phyloP scores from a whole-genome alignment of 2,113 vertebrate species.

The Channa maculata region DNA sequence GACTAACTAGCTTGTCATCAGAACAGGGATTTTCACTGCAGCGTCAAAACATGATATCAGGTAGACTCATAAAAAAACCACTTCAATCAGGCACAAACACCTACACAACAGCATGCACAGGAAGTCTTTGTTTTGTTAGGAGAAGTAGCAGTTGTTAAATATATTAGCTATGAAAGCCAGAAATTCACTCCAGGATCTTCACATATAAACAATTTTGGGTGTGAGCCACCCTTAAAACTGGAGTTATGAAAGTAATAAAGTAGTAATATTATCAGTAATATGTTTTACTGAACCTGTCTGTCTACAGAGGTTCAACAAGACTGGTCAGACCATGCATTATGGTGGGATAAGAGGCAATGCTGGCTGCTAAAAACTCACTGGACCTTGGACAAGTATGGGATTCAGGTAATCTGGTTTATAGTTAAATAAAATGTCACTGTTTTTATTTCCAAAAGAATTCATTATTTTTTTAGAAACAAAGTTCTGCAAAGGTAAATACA shows the following conservation, averaged over 20 bases:
- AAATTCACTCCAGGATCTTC: neutral
- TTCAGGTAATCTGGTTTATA: constrained; percentile 74
- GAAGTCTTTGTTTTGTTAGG: constrained; percentile 15
- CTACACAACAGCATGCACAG: constrained; percentile 11
- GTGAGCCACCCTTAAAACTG: neutral
- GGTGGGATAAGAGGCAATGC: constrained; percentile 95
- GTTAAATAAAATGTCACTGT: neutral
- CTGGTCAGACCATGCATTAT: constrained; percentile 97
- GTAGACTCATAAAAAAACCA: constrained; percentile 57
- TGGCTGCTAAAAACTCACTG: constrained; percentile 98
- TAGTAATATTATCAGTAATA: neutral
- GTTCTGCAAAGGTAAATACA: neutral
- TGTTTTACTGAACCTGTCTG: constrained; percentile 18
- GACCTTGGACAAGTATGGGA: constrained; percentile 95
- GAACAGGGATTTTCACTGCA: constrained; percentile 30
- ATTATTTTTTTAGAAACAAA: neutral
- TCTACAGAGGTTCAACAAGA: constrained; percentile 88
- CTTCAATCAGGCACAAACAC: constrained; percentile 9
- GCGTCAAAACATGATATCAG: constrained; percentile 62
- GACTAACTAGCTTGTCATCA: constrained; percentile 61
- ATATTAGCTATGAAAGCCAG: neutral
- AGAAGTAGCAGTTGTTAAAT: neutral
- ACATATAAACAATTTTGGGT: neutral
- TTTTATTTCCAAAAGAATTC: neutral
- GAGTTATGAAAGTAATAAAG: constrained; percentile 1